Conservation (phyloP, 2,113 vertebrate genomes). For the Alexandromys fortis region DNA sequence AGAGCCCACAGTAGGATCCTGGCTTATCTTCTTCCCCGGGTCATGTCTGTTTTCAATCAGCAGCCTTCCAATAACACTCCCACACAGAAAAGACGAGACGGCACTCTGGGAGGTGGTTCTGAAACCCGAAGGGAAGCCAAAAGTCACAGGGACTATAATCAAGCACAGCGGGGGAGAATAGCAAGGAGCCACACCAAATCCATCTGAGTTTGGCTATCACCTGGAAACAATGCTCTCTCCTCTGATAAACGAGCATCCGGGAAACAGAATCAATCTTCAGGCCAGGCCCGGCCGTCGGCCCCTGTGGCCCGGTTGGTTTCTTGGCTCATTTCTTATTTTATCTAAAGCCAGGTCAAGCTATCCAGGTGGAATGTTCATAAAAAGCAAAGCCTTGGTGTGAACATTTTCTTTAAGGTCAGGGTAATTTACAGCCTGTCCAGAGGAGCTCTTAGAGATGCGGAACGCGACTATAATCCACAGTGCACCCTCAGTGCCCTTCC, state of each 20-base stretch:
- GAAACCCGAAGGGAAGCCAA: conserved; percentile 1
- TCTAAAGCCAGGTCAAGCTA: conserved; percentile 51
- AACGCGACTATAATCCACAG: conserved; percentile 63
- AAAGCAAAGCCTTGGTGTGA: conserved; percentile 64
- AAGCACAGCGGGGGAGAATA: not conserved
- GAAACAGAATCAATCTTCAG: conserved; percentile 48
- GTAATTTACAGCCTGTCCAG: conserved; percentile 74
- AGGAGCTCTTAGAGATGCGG: conserved; percentile 71
- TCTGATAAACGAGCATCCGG: not conserved
- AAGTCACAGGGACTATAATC: not conserved
- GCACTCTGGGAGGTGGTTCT: not conserved
- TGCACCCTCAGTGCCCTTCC: conserved; percentile 28
- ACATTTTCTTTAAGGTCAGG: conserved; percentile 76
- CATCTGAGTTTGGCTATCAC: not conserved
- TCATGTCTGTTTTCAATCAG: not conserved
- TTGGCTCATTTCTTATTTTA: conserved; percentile 65
- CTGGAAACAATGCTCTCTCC: conserved; percentile 29
- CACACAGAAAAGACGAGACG: not conserved
- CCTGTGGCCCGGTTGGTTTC: conserved; percentile 15
- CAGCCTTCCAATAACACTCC: not conserved
- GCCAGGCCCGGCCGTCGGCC: not conserved
- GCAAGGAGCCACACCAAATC: not conserved
- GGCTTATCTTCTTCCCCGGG: not conserved
- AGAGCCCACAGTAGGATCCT: too few relatives aligned
- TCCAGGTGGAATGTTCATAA: conserved; percentile 59